These are phyloP conservation scores for Chymomyza procnemis DNA, from an alignment of 2,888 invertebrate genomes.

Conservation along the genomic window DNA sequence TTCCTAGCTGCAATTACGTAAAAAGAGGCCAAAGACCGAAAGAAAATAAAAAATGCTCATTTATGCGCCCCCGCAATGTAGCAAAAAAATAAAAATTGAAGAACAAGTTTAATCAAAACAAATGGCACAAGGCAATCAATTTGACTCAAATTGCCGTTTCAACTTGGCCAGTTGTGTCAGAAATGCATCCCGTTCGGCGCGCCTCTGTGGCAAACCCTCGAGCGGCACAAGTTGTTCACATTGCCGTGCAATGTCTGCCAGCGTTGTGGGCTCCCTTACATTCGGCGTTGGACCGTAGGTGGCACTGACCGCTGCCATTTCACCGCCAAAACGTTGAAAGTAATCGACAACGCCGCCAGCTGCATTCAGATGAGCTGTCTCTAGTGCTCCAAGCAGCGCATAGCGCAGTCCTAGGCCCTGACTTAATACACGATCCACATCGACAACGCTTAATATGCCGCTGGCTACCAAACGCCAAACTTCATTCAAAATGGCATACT, in stretches of 20 bases:
- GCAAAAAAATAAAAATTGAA: neutral
- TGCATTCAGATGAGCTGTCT: slow-evolving; percentile 96
- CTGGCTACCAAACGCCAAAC: slow-evolving; percentile 92
- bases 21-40: neutral
- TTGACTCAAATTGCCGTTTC: slow-evolving; percentile 84
- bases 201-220: slow-evolving; percentile 84
- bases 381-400: slow-evolving; percentile 95
- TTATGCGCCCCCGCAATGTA: slow-evolving; percentile 5
- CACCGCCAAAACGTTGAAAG: slow-evolving; percentile 82
- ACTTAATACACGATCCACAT: slow-evolving; percentile 94
- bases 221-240: slow-evolving; percentile 86
- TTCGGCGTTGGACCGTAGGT: slow-evolving; percentile 87
- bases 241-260: slow-evolving; percentile 84
- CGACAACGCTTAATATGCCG: slow-evolving; percentile 89
- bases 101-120: slow-evolving; percentile 53
- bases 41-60: neutral
- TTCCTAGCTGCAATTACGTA: slow-evolving; percentile 32
- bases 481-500: slow-evolving; percentile 96
- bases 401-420: slow-evolving; percentile 96
- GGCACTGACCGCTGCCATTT: slow-evolving; percentile 82
- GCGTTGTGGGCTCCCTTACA: slow-evolving; percentile 84
- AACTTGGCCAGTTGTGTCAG: slow-evolving; percentile 87
- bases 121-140: slow-evolving; percentile 47
- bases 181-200: slow-evolving; percentile 89
- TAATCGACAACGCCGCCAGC: slow-evolving; percentile 88